Percentiles rank a stretch among this genome's conserved stretches.
Conservation (phyloP, 92 coral and sea anemone species). For the Galaxea fascicularis region DNA sequence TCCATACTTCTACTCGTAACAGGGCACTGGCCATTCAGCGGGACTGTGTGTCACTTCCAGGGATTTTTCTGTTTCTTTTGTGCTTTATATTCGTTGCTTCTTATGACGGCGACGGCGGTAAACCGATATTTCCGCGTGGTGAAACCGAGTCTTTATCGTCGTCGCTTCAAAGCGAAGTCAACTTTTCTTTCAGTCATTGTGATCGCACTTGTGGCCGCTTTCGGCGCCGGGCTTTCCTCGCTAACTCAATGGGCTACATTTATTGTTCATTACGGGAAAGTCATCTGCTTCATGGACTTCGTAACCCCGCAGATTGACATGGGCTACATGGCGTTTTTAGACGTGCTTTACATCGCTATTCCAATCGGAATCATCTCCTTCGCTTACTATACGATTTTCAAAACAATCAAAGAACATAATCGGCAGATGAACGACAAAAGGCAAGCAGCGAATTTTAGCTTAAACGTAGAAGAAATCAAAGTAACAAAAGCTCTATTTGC, state of each 20-base stretch:
- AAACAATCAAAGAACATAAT: constrained; percentile 69
- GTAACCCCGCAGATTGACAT: constrained; percentile 46
- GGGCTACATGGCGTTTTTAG: constrained; percentile 79
- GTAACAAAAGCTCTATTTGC: constrained; percentile 78
- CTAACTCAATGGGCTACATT: constrained; percentile 70
- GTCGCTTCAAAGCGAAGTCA: constrained; percentile 60
- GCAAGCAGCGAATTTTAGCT: background rate
- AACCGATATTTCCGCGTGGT: constrained; percentile 86
- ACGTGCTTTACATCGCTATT: constrained; percentile 58
- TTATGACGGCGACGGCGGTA: constrained; percentile 87
- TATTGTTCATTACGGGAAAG: constrained; percentile 78
- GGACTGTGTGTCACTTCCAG: constrained; percentile 73
- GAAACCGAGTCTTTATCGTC: constrained; percentile 69
- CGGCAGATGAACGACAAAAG: constrained; percentile 41
- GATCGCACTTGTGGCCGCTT: constrained; percentile 61
- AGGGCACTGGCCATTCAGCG: constrained; percentile 73
- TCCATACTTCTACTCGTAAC: constrained; percentile 71
- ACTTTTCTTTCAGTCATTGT: constrained; percentile 47
- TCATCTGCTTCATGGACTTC: constrained; percentile 74
- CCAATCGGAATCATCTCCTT: constrained; percentile 68
- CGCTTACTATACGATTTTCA: constrained; percentile 75
- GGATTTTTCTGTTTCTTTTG: constrained; percentile 81
- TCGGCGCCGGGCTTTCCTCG: constrained; percentile 80
- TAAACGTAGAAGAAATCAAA: constrained; percentile 78
- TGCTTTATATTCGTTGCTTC: constrained; percentile 77